phyloP scores from a whole-genome alignment of 1,140 invertebrate genomes.

The Lysiphlebus fabarum region DNA sequence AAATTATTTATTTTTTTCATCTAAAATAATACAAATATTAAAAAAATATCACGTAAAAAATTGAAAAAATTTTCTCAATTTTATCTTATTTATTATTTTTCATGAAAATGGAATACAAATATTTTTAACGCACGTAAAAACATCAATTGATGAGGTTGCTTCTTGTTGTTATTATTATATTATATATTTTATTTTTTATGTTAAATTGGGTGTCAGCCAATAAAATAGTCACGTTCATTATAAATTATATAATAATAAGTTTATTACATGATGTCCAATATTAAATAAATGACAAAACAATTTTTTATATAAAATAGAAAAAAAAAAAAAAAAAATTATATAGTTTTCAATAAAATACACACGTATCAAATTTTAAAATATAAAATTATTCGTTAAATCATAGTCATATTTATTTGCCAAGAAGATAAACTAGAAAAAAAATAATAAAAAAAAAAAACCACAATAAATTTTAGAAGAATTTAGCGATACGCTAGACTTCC shows the following conservation, averaged over 20 bases:
- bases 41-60: no score
- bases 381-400: conserved; percentile 36
- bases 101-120: neutral
- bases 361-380: neutral
- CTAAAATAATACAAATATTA: no score
- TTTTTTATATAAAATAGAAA: neutral
- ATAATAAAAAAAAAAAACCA: conserved; percentile 19
- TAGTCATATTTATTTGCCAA: conserved; percentile 40
- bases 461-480: neutral
- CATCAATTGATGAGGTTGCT: neutral
- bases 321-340: no score
- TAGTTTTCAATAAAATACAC: neutral
- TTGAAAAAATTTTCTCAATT: neutral
- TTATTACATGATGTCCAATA: neutral
- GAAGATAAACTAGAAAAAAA: conserved; percentile 34
- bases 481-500: conserved; percentile 1
- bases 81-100: neutral
- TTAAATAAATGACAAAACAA: no score
- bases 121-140: conserved; percentile 11
- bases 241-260: conserved; percentile 13
- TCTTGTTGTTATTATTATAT: no score
- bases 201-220: conserved; percentile 8
- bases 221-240: conserved; percentile 11
- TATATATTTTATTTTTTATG: neutral
- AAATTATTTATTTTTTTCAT: no score